These are phyloP conservation scores for Cryptoleucopteryx plumbea DNA, from an alignment of 2,113 vertebrate genomes.

Conservation along the genomic window DNA sequence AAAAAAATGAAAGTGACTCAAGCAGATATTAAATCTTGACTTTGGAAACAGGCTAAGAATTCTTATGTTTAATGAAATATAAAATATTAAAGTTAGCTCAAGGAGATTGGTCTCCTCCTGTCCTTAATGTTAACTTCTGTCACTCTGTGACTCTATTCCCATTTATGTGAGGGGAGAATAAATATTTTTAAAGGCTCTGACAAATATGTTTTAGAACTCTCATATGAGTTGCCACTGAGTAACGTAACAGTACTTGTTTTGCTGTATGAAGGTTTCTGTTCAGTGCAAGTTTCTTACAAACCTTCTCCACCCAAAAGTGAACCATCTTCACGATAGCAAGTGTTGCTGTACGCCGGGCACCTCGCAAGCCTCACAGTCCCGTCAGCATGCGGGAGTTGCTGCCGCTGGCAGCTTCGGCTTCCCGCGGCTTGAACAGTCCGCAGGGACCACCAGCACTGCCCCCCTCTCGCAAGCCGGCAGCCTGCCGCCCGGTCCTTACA, in stretches of 20 bases:
- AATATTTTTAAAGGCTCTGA: not conserved
- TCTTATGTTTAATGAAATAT: not conserved
- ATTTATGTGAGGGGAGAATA: not conserved
- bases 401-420: no score
- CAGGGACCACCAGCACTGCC: not conserved
- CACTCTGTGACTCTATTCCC: not conserved
- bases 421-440: not conserved
- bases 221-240: not conserved
- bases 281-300: no score
- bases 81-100: not conserved
- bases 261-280: no score
- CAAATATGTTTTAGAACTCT: not conserved
- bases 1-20: not conserved
- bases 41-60: not conserved
- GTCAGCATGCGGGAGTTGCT: not conserved
- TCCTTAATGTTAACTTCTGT: not conserved
- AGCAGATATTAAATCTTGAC: not conserved
- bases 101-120: not conserved
- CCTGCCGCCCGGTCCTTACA: not conserved
- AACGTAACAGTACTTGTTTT: no score
- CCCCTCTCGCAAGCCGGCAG: not conserved
- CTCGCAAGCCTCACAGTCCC: not conserved
- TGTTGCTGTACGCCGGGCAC: fast-evolving
- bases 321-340: no score
- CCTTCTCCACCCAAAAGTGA: no score